Base-by-base conservation (phyloP, 2,797 vertebrate species). In the Oryzias dopingdopingensis region DNA sequence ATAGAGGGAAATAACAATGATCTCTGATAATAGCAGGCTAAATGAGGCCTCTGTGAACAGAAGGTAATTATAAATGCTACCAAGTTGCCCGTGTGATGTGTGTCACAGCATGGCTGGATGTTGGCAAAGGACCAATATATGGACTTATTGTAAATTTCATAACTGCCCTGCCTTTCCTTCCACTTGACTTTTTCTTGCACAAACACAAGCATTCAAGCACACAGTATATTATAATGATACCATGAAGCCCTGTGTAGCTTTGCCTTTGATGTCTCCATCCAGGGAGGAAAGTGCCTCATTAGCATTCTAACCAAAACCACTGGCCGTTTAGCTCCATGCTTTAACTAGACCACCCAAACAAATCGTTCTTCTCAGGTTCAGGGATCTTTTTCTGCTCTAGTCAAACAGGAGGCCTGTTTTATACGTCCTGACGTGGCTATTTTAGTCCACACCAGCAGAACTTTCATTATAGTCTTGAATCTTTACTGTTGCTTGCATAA, bases 271-370 rank as follows among this genome's bases (percentile, higher is more conserved):
- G 87, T 90, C 75, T 86, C 75, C 70, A 81, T 88, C 76, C 81
- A 84, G 67, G 64, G 74, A 74, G 82, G 70, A 72, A 80, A 83
- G 81, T 63, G 70, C 56, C 84, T 89, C 79, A 84, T 91, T 90
- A 89, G 79, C 80, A 88, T 90, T 87, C 85, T 67, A 79, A 84
- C 80, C 86, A 80, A 79, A 86, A 80, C 64, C n/a, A 37, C 73
- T 72, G 79, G 69, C 74, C 76, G 71, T 88, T 91, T 87, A 88
- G 84, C 75, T 57, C 59, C 42, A n/a, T 56, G 74, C 81, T 83
- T 86, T 83, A 80, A 88, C 81, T 70, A 83, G 81, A 89, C 89
- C 88, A 87, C 86, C 85, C 84, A 86, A 87, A 90, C 81, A 85
- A 90, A 89, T 82, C 40, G 32, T 73, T 77, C 67, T 49, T 71